Base-by-base conservation (phyloP, 2,113 vertebrate genomes). In the Eulemur macaco region DNA sequence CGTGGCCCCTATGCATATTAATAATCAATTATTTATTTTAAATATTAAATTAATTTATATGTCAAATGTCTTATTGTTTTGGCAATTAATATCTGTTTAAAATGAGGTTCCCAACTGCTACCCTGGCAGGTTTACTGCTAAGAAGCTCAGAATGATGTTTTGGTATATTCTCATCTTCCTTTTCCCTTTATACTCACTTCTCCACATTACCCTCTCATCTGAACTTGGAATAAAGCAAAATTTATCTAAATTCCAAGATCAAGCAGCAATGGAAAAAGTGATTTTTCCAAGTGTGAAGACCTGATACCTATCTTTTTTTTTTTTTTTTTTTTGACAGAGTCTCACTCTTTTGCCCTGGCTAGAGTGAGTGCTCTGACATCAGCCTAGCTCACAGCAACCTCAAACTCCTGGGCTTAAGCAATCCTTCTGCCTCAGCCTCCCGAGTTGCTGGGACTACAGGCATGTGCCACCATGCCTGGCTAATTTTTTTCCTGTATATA, bases 231-330 rank as follows among this genome's bases (percentile, higher is more conserved):
- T n/a, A 85, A 47, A 66, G 93, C 45, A 71, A 93, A 88, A 54
- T 89, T 27, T 91, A 93, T 52, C 50, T 81, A 52, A 96, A 95
- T 82, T 86, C 73, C 58, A 86, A 91, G 42, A 85, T 86, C 25
- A 76, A 96, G 73, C 17, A 92, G 37, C 42, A 85, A 52, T 63
- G 23, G 64, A 27, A 86, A 95, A 96, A 60, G 25, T 42, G 50
- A 76, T 37, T 45, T 71, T 91, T 95, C 71, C 56, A 64, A 21
- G 2, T 88, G 45, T 31, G 58, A 81, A 96, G 93, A 86, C 60
- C 69, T 77, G 23, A 64, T 5, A 25, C 39, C 34, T 86, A 17
- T 13, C n/a, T 91, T 86, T 66, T 58, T 91, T 86, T 42, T 42
- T 42, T 39, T 42, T 42, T 42, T 42, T 42, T 42, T 42, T 42